Evolutionary conservation across 2,888 invertebrate species (phyloP), one percentile per base, ranked within the genome.

Genomic region (Eumacrocentrus americanus): DNA sequence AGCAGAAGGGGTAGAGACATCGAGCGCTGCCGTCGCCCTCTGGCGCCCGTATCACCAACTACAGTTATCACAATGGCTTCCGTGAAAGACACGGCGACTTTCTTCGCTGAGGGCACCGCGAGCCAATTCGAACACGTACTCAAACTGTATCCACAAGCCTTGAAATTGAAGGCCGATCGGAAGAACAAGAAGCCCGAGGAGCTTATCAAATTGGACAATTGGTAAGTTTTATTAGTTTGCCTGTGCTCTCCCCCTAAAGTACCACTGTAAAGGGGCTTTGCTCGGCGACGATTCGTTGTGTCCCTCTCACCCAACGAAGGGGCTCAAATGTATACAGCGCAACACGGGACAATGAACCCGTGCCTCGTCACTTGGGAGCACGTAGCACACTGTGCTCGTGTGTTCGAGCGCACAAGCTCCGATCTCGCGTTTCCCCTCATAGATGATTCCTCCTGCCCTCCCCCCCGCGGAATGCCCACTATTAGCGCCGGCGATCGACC

Each of bases 111-210:
- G 85, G 95, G 93, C 82, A 91, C 89, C 84, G 89, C 91, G 79
- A 86, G 86, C 83, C 91, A 92, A 84, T 93, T 91, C 85, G 91
- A 91, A 81, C 90, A 90, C 85, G 93, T 95, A 81, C 87, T 92
- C 80, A 91, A 91, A 85, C 86, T 95, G 78, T 95, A 95, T 84
- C 94, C 94, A 76, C 90, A 94, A 86, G 95, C 94, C 73, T 86
- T 95, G 72, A 89, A 90, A 84, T 83, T 95, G 74, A 95, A 95
- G 85, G 94, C 95, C 67, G 92, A 94, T 82, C 88, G 88, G 82
- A 93, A 91, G 82, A 90, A 89, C 81, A 95, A 95, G 87, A 95
- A 92, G 84, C 92, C 95, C 59, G 95, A 95, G 82, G 95, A 95
- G 84, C 88, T 95, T 80, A 90, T 95, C 83, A 94, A 95, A 84